Base-by-base conservation (phyloP, 2,113 vertebrate genomes). In the Himantopus leucocephalus region DNA sequence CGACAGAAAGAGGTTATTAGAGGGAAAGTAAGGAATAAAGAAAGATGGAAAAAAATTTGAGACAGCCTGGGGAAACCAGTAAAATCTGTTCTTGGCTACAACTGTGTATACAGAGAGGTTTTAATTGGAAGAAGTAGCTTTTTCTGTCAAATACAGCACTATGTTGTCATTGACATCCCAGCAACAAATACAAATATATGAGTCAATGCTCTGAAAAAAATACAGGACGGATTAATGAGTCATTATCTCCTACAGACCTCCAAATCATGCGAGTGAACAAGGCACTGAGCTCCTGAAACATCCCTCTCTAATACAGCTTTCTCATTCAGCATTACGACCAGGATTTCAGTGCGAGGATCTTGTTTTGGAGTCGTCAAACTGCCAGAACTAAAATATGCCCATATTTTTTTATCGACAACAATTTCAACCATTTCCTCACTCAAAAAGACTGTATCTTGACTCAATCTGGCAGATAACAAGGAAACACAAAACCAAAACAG, bases 1-100 rank as follows among this genome's bases (percentile, higher is more conserved):
- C 83, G 85, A 96, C 37, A 94, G 75, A 96, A 96, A 70, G 37
- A 86, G 94, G 67, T 92, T 95, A 92, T 93, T 93, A 94, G 63
- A 83, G 14, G 92, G 67, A 88, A 94, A 83, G 3, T 26, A 93
- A 77, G 48, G 50, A 84, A 91, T 56, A 71, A 73, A 71, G 78
- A 88, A 63, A 77, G 48, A 70, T 24, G 35, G 21, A 34, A 21
- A 55, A 64, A 56, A 56, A 32, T 2, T 43, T 58, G 47, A 89
- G 37, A 77, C 56, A 72, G 88, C 41, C 45, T 37, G 18, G 19
- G n/a, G 19, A 79, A 77, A 47, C 3, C 41, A 80, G 68, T 35
- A 48, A 91, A 89, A 85, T 87, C 77, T 81, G 73, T n/a, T 78
- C 52, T 63, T 82, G 43, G 56, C 48, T 85, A 89, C 27, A 71